Conservation (phyloP, 2,888 invertebrate species). For the Epiblema foenella region DNA sequence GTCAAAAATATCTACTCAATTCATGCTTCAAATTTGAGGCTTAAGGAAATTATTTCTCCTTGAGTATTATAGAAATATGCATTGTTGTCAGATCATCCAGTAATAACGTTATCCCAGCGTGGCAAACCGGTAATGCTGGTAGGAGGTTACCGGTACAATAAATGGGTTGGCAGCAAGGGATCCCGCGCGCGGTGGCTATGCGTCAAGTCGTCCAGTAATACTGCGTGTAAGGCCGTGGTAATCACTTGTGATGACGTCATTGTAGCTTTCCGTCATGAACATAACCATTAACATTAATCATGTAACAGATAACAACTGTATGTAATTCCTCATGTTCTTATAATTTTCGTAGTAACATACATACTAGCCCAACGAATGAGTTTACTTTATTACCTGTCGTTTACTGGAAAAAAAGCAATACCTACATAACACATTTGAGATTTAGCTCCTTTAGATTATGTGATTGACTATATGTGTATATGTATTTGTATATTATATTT, state of each 20-base stretch:
- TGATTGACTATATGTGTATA: too few relatives aligned
- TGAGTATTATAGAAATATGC: not conserved
- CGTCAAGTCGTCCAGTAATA: not conserved
- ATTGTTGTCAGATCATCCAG: slow-evolving; percentile 44
- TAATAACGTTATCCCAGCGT: not conserved
- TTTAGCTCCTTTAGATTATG: too few relatives aligned
- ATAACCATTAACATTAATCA: slow-evolving; percentile 1
- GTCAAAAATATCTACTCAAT: not conserved
- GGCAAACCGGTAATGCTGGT: slow-evolving; percentile 6
- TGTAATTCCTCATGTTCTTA: not conserved
- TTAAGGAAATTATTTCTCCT: too few relatives aligned
- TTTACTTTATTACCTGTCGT: too few relatives aligned
- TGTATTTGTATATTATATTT: too few relatives aligned
- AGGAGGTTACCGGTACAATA: slow-evolving; percentile 7
- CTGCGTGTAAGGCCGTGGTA: not conserved
- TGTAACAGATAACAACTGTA: not conserved
- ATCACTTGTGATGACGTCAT: not conserved
- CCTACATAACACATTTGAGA: too few relatives aligned
- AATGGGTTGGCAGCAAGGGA: slow-evolving; percentile 14
- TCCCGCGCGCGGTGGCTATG: slow-evolving; percentile 1
- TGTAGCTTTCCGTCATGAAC: not conserved
- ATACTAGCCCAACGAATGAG: not conserved
- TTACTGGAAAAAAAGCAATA: too few relatives aligned
- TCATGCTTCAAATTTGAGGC: not conserved
- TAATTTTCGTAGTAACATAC: not conserved